Evolutionary conservation across 2,797 vertebrate genomes (phyloP), one percentile per base, ranked within the genome.

Genomic region (Lepus townsendii): DNA sequence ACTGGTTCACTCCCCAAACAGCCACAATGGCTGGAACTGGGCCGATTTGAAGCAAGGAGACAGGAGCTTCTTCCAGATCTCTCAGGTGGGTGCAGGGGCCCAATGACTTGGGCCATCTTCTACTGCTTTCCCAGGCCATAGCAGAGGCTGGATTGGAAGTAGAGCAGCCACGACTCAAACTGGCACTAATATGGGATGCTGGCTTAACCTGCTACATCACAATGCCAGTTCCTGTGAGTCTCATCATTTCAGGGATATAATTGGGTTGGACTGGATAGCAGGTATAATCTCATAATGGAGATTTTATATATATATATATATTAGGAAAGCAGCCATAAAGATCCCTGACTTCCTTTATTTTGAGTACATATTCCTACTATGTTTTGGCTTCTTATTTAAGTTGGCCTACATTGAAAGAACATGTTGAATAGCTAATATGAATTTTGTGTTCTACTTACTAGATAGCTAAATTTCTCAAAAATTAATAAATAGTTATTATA

Each of bases 401-500:
- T 91, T 95, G 94, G 60, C 32, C 10, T 90, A 30, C 22, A 86
- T 35, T 82, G 24, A 90, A 94, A 94, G 69, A 80, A 84, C 60
- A 95, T 32, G 19, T 0, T 93, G 42, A 92, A 19, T 16, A 80
- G 12, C 42, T 91, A 92, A 73, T 42, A 90, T 0, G 26, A 76
- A 38, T 88, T 90, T 92, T 50, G 30, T 94, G 26, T 90, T 94
- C 42, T 65, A 76, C 16, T 93, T 88, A 92, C 35, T 60, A 80
- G 38, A 73, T 88, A 32, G 32, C 6, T 78, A 30, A 83, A 80
- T 62, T 92, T 92, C 62, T 86, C 27, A 83, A 83, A 93, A 90
- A 87, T 50, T 35, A 96, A 84, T 88, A 52, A 86, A 84, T 17
- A 62, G 13, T 17, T 65, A 93, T 71, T 83, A 14, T 6, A 89